phyloP scores from a whole-genome alignment of 2,888 invertebrate genomes.

The Ceriagrion tenellum region DNA sequence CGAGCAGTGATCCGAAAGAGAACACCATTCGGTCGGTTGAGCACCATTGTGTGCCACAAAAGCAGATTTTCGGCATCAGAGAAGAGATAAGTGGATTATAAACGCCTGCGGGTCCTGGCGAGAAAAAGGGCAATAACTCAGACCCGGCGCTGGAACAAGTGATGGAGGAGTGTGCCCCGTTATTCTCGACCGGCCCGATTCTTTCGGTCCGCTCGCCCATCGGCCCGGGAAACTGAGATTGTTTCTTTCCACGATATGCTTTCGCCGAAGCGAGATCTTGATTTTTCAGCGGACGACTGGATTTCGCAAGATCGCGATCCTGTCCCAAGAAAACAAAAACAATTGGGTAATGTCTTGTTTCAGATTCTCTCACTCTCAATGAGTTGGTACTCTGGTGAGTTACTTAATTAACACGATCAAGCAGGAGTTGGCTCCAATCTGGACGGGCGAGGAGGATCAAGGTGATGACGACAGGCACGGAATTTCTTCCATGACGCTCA shows the following conservation, averaged over 20 bases:
- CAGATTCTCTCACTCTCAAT: not conserved
- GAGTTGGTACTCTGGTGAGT: not conserved
- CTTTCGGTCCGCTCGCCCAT: not conserved
- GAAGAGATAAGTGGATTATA: constrained; percentile 2
- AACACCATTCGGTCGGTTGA: not conserved
- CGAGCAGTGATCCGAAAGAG: not conserved
- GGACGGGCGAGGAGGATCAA: not conserved
- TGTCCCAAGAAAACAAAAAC: not conserved
- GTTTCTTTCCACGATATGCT: not conserved
- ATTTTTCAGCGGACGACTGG: not conserved
- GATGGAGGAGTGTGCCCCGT: not conserved
- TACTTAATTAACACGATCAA: not conserved
- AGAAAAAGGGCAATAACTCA: constrained; percentile 11
- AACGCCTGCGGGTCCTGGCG: not conserved
- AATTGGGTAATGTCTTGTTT: not conserved
- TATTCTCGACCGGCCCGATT: constrained; percentile 2
- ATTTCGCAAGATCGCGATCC: not conserved
- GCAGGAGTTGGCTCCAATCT: not conserved
- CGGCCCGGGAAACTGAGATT: not conserved
- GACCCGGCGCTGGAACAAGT: not conserved
- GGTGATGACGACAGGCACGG: not conserved
- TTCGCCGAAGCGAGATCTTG: not conserved
- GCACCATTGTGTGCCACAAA: not conserved
- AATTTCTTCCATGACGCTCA: not conserved
- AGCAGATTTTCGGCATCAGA: not conserved